These are phyloP conservation scores for Rousettus leschenaultii DNA, from an alignment of 2,113 vertebrate genomes.

Conservation along the genomic window DNA sequence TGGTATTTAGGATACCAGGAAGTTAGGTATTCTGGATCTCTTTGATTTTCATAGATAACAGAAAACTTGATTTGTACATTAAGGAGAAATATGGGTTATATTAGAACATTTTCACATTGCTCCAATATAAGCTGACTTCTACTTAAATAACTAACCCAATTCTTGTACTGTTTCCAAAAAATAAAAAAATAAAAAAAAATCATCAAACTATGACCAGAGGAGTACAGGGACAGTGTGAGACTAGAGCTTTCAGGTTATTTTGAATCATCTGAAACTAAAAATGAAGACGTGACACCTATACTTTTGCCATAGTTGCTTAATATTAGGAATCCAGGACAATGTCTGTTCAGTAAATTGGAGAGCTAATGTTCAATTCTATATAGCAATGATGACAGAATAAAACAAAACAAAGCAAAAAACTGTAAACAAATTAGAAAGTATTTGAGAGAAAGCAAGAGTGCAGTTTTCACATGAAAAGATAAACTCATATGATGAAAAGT, in stretches of 20 bases:
- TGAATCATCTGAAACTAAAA: constrained; percentile 65
- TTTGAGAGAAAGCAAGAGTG: not conserved
- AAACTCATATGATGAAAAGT: constrained; percentile 37
- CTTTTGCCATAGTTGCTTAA: constrained; percentile 20
- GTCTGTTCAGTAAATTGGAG: constrained; percentile 39
- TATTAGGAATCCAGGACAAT: constrained; percentile 16
- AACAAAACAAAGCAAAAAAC: not conserved
- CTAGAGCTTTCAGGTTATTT: constrained; percentile 9
- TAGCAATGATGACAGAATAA: not conserved
- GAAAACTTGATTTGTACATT: constrained; percentile 47
- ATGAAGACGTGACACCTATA: not conserved
- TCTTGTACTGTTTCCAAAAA: constrained; percentile 29
- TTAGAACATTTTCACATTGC: constrained; percentile 23
- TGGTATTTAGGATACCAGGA: constrained; percentile 9
- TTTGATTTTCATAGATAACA: constrained; percentile 44
- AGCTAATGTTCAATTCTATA: constrained; percentile 41
- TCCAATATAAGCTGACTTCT: constrained; percentile 5
- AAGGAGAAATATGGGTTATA: not conserved
- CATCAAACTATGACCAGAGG: constrained; percentile 63
- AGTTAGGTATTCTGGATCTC: constrained; percentile 46
- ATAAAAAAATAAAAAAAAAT: not conserved
- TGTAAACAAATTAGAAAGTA: constrained; percentile 42
- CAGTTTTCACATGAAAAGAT: constrained; percentile 34
- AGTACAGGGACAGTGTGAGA: not conserved
- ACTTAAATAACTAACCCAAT: constrained; percentile 54